Evolutionary conservation across 1,140 invertebrate species (phyloP), one percentile per base, ranked within the genome.

Genomic region (Dendrolimus kikuchii): DNA sequence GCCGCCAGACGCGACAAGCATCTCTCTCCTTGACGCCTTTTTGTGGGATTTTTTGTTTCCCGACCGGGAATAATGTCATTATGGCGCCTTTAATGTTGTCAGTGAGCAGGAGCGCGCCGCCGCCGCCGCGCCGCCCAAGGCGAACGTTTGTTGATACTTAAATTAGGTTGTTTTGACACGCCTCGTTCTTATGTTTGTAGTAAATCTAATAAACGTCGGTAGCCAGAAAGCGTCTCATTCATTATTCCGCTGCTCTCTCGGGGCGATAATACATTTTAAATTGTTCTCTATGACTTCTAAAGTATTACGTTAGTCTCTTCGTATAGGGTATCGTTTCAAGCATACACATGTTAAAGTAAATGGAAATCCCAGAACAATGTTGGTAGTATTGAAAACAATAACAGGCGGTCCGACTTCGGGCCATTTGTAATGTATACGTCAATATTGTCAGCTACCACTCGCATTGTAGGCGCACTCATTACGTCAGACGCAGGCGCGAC

Each of bases 121-220:
- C 68, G 74, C 79, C 82, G 82, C 81, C 82, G 81, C 68, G 74
- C 79, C 82, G 82, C 81, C 82, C 82, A 81, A 74, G 81, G 79
- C 78, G 81, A 83, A 59, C 78, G 78, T 84, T 86, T 86, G 83
- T 86, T 86, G 79, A 86, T 86, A 86, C 83, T 86, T 84, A 84
- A 86, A 86, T 86, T 86, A 81, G 81, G 72, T 79, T 84, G 79
- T 83, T 84, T 81, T 84, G 82, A 86, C 81, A 80, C 79, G 81
- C 74, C 77, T 82, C 75, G 77, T 80, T 77, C 81, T 80, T 79
- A 82, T 84, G 79, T 82, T 84, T 82, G 77, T 79, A 86, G 70
- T 86, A 82, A 86, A 86, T 84, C 81, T 83, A 84, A 84, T 86
- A 83, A 86, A 84, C 66, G 79, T 86, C 75, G 58, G 66, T 71